Conservation (phyloP, 2,113 vertebrate genomes). For the Megaptera novaeangliae region DNA sequence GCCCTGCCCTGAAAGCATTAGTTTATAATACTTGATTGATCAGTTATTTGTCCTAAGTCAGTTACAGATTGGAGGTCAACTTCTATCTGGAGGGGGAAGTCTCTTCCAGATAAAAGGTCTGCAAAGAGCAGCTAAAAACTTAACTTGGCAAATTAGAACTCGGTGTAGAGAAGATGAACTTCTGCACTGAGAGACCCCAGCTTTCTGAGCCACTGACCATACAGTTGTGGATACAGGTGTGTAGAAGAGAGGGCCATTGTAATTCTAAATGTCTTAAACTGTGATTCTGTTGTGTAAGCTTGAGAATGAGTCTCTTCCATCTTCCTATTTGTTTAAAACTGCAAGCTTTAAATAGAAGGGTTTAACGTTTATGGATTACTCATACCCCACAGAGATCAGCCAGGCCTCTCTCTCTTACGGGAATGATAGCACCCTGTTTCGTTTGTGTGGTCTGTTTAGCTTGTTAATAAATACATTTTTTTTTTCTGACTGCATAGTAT, state of each 20-base stretch:
- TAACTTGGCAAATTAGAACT: background rate
- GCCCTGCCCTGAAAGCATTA: background rate
- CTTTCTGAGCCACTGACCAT: background rate
- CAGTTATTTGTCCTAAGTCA: background rate
- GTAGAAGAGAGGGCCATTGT: background rate
- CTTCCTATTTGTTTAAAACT: conserved; percentile 33
- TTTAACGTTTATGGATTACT: background rate
- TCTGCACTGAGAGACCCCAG: background rate
- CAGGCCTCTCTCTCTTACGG: background rate
- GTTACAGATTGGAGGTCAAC: background rate
- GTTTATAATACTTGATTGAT: background rate
- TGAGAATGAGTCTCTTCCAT: background rate
- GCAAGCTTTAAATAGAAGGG: background rate
- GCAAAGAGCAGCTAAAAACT: background rate
- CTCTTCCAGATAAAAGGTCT: background rate
- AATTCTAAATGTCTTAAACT: background rate
- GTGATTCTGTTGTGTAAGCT: background rate
- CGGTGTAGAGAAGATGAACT: background rate
- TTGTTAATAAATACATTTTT: background rate
- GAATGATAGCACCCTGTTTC: background rate
- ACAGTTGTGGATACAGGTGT: background rate
- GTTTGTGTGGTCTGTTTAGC: background rate
- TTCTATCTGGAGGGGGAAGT: background rate
- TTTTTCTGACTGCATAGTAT: background rate
- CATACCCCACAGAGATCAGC: background rate